A percentile compares a stretch with the other conserved stretches of the same genome.
These are phyloP conservation scores for Crocidura indochinensis DNA, from an alignment of 2,797 vertebrate species.

Conservation along the genomic window DNA sequence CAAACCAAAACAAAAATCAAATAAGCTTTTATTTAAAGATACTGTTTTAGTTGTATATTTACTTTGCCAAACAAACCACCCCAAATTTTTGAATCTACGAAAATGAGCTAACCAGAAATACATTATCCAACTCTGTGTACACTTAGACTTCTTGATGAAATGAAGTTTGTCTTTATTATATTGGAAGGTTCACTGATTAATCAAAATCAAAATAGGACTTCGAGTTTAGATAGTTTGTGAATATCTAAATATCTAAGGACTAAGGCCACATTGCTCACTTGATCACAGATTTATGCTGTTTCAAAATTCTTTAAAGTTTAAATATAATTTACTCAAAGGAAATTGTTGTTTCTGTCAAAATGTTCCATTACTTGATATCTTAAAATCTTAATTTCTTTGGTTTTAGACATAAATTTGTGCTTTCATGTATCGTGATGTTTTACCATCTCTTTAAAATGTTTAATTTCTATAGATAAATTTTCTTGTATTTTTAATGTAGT, in stretches of 20 bases:
- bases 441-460: background rate
- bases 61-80: slow-evolving; percentile 7
- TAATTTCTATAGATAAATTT: slow-evolving; percentile 19
- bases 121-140: too few relatives aligned
- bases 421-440: background rate
- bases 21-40: background rate
- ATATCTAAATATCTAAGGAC: background rate
- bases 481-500: background rate
- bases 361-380: background rate
- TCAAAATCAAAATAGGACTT: background rate
- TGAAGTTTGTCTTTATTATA: too few relatives aligned
- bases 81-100: too few relatives aligned
- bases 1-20: too few relatives aligned
- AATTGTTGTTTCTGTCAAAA: background rate
- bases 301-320: slow-evolving; percentile 19
- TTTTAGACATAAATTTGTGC: background rate
- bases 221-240: background rate
- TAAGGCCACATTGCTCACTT: background rate
- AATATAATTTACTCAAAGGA: slow-evolving; percentile 41
- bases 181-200: too few relatives aligned
- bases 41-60: slow-evolving; percentile 49
- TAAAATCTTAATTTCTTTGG: slow-evolving; percentile 10
- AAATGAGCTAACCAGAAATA: too few relatives aligned
- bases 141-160: too few relatives aligned
- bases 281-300: background rate